Conservation (phyloP, 2,797 vertebrate genomes). For the Xiphophorus birchmanni region DNA sequence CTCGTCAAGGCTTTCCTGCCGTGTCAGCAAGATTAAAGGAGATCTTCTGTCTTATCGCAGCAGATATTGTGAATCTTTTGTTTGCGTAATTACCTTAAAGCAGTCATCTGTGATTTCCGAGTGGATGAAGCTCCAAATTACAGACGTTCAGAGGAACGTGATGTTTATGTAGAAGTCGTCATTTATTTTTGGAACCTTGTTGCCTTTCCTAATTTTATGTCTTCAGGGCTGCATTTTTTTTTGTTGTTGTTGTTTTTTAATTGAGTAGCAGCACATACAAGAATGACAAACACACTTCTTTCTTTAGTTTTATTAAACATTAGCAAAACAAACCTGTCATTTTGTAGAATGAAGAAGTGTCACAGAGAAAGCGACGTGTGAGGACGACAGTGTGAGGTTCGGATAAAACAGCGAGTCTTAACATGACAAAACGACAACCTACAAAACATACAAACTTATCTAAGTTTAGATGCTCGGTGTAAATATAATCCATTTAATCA, state of each 20-base stretch:
- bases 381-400: conserved; percentile 43
- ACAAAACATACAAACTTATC: conserved; percentile 11
- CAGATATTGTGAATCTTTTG: conserved; percentile 32
- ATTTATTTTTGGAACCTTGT: conserved; percentile 23
- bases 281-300: conserved; percentile 36
- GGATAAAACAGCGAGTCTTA: conserved; percentile 10
- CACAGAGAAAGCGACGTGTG: conserved; percentile 36
- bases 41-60: conserved; percentile 1
- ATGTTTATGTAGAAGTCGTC: conserved; percentile 22
- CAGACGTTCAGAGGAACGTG: conserved; percentile 38
- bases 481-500: neutral
- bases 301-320: conserved; percentile 65
- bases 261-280: conserved; percentile 3
- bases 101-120: conserved; percentile 37
- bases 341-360: conserved; percentile 51
- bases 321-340: conserved; percentile 33
- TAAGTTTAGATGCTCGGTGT: conserved; percentile 4
- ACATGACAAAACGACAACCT: conserved; percentile 18
- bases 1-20: neutral
- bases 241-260: neutral
- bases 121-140: conserved; percentile 49
- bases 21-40: neutral
- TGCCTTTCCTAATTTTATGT: conserved; percentile 36
- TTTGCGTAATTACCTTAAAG: conserved; percentile 46
- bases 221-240: conserved; percentile 7